Evolutionary conservation across 2,888 invertebrate species (phyloP), one percentile per base, ranked within the genome.

Genomic region (Margaritifera margaritifera): DNA sequence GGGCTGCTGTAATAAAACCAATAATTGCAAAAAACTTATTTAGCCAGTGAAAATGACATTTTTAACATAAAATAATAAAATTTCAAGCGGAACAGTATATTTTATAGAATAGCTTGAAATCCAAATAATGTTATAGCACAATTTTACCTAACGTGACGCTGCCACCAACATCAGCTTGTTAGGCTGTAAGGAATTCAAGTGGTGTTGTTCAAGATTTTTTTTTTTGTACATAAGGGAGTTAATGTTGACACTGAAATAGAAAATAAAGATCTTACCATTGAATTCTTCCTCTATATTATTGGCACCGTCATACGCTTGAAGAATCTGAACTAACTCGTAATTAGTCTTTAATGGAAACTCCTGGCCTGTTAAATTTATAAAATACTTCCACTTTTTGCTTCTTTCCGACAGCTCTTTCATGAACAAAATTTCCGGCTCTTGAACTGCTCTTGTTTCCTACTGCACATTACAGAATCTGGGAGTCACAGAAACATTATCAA

Each of bases 301-400:
- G 1, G 85, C 76, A 4, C 87, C 87, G 67, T 88, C 85, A 69
- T 86, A 86, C 20, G 80, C 78, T 61, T 80, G 80, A 5, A 87
- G 74, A 50, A 87, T 87, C 50, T 75, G 65, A 11, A 86, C 87
- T n/a, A 88, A 64, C 67, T 88, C 87, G n/a, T 70, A 77, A 70
- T 88, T 88, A 8, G 86, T 87, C 54, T 83, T 80, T 20, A 89
- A 69, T 1, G 88, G 88, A 68, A 88, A 81, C 68, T 87, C 86
- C 62, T 87, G 84, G 1, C 84, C 86, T 11, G 86, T 86, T 5
- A 86, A 74, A 69, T 88, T 88, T 51, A 88, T 86, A 68, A 84
- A 84, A 74, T 89, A 89, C 69, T 86, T 85, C 86, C 87, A 88
- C 18, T 72, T 77, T 71, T 65, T 67, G 61, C 77, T 71, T 52